Evolutionary conservation across 2,113 vertebrate genomes (phyloP).

Genomic region (Edolisoma coerulescens): DNA sequence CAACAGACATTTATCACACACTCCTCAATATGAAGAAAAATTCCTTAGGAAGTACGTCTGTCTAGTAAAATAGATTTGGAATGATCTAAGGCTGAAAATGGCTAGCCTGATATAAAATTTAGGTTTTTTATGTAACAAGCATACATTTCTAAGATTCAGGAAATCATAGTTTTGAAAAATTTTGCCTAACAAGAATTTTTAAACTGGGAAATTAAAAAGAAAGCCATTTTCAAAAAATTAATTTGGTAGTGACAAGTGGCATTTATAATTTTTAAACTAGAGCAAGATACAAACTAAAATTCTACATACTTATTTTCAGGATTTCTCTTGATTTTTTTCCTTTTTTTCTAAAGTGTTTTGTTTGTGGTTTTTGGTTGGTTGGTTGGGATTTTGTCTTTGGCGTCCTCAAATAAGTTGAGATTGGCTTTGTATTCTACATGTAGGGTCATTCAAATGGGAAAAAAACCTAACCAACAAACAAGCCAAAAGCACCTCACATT

Average conservation of each 20-base stretch:
- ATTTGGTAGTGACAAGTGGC: neutral
- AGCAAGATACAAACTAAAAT: neutral
- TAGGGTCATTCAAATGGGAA: neutral
- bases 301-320: neutral
- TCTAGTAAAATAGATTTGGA: neutral
- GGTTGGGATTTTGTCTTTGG: rapidly evolving
- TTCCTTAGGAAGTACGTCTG: neutral
- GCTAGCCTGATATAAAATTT: neutral
- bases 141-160: neutral
- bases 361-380: rapidly evolving
- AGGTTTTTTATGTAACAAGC: neutral
- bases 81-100: neutral
- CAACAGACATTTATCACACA: neutral
- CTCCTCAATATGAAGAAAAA: neutral
- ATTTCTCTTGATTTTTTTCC: neutral
- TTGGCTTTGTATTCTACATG: neutral
- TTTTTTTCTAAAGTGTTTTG: neutral
- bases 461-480: neutral
- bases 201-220: neutral
- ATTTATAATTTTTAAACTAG: neutral
- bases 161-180: neutral
- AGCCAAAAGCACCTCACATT: rapidly evolving
- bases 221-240: neutral
- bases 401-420: neutral
- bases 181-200: neutral